These are phyloP conservation scores for Drosophila neonasuta DNA, from an alignment of 2,888 invertebrate genomes.

Conservation along the genomic window DNA sequence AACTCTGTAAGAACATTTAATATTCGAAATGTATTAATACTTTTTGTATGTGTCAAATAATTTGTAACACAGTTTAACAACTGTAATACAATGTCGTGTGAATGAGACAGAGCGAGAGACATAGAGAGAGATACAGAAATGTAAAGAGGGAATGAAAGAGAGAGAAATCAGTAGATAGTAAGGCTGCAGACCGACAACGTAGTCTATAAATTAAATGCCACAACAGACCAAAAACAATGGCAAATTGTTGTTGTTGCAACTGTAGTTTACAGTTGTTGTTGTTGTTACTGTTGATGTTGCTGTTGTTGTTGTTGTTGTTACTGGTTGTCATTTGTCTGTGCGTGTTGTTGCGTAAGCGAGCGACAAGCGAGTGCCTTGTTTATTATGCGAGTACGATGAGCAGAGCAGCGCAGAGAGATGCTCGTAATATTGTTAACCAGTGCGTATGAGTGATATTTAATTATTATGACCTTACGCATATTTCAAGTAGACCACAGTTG, in stretches of 20 bases:
- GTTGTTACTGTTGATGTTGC: constrained; percentile 22
- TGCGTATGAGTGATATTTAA: constrained; percentile 69
- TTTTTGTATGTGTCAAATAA: neutral
- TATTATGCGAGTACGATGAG: constrained; percentile 34
- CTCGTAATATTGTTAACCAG: constrained; percentile 58
- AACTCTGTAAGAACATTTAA: too few relatives aligned
- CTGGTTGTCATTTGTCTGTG: constrained; percentile 59
- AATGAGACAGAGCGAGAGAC: neutral
- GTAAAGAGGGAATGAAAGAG: neutral
- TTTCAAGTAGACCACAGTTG: constrained; percentile 37
- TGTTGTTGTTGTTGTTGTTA: constrained; percentile 26
- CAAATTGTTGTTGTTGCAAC: constrained; percentile 47
- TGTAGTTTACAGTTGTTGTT: constrained; percentile 19
- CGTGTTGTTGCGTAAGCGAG: constrained; percentile 65
- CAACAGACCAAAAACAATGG: constrained; percentile 53
- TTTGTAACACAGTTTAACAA: constrained; percentile 30
- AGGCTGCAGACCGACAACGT: constrained; percentile 34
- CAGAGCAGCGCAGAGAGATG: constrained; percentile 12
- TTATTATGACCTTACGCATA: constrained; percentile 61
- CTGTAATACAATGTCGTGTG: neutral
- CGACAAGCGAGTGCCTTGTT: constrained; percentile 59
- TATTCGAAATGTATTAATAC: too few relatives aligned
- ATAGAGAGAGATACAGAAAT: too few relatives aligned
- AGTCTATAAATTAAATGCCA: constrained; percentile 64
- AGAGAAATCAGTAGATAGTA: neutral